Evolutionary conservation across 2,888 invertebrate genomes (phyloP).

Genomic region (Sesia bembeciformis): DNA sequence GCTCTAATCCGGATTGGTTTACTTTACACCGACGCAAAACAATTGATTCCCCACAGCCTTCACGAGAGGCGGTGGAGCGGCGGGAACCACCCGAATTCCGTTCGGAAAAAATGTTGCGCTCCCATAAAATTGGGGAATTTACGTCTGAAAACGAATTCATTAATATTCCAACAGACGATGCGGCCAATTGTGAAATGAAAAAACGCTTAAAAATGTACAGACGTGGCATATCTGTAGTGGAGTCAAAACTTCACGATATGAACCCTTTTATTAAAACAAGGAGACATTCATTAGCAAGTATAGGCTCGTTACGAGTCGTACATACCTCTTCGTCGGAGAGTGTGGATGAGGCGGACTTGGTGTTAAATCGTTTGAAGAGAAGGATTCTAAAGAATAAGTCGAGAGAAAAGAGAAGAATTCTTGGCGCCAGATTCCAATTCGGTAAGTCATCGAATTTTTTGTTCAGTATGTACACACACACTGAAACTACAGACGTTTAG

Average conservation of each 20-base stretch:
- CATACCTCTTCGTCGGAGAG: slow-evolving; percentile 68
- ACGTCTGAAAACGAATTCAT: slow-evolving; percentile 53
- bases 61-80: slow-evolving; percentile 12
- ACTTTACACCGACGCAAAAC: slow-evolving; percentile 40
- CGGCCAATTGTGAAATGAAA: slow-evolving; percentile 61
- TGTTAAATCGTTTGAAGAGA: slow-evolving; percentile 63
- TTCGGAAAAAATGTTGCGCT: slow-evolving; percentile 24
- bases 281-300: slow-evolving; percentile 45
- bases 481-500: too few species aligned
- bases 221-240: slow-evolving; percentile 64
- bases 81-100: slow-evolving; percentile 30
- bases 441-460: slow-evolving; percentile 29
- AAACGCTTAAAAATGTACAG: slow-evolving; percentile 67
- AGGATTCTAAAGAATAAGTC: slow-evolving; percentile 67
- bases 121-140: slow-evolving; percentile 34
- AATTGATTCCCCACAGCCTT: slow-evolving; percentile 28
- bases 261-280: slow-evolving; percentile 42
- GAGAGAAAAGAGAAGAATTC: slow-evolving; percentile 55
- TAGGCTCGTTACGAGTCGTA: slow-evolving; percentile 29
- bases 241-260: slow-evolving; percentile 27
- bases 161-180: slow-evolving; percentile 54
- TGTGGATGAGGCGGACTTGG: slow-evolving; percentile 66
- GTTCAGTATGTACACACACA: too few species aligned
- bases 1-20: slow-evolving; percentile 61
- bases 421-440: slow-evolving; percentile 44